These are phyloP conservation scores for Agriotes lineatus DNA, from an alignment of 2,888 invertebrate genomes.

Conservation along the genomic window DNA sequence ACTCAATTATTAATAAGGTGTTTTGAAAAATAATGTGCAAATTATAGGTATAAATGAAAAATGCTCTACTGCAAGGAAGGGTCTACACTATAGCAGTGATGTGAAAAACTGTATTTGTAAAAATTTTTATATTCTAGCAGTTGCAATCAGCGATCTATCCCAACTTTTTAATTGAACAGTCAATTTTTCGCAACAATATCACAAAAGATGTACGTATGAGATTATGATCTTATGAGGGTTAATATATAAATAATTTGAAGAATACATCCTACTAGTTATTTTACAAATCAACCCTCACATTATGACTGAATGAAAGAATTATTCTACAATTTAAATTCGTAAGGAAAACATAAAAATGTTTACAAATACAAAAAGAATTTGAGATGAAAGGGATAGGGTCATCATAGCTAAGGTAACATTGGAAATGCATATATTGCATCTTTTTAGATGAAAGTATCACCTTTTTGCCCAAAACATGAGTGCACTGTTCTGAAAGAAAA, in stretches of 20 bases:
- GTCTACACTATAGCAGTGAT: constrained; percentile 38
- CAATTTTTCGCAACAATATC: too few relatives aligned
- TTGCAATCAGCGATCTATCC: too few relatives aligned
- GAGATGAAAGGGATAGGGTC: constrained; percentile 46
- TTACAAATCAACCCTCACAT: constrained; percentile 5
- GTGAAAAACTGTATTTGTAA: constrained; percentile 51
- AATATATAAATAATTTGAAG: too few relatives aligned
- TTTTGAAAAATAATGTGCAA: constrained; percentile 47
- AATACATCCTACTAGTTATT: too few relatives aligned
- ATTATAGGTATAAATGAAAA: constrained; percentile 53
- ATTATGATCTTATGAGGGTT: too few relatives aligned
- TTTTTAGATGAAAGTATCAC: constrained; percentile 53
- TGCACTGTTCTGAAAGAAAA: constrained; percentile 59
- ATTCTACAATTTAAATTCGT: background rate
- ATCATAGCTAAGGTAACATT: constrained; percentile 67
- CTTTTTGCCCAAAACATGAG: constrained; percentile 54
- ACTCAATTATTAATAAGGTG: constrained; percentile 45
- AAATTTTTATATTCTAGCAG: constrained; percentile 39
- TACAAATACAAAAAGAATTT: constrained; percentile 42
- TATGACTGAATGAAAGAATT: background rate
- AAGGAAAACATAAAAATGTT: constrained; percentile 29
- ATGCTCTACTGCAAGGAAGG: constrained; percentile 56
- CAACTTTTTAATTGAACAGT: background rate
- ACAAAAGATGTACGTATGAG: too few relatives aligned
- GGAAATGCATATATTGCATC: constrained; percentile 64